A percentile compares a stretch with the other conserved stretches of the same genome.
Conservation (phyloP, 2,888 invertebrate species). For the Platypus cylindrus region DNA sequence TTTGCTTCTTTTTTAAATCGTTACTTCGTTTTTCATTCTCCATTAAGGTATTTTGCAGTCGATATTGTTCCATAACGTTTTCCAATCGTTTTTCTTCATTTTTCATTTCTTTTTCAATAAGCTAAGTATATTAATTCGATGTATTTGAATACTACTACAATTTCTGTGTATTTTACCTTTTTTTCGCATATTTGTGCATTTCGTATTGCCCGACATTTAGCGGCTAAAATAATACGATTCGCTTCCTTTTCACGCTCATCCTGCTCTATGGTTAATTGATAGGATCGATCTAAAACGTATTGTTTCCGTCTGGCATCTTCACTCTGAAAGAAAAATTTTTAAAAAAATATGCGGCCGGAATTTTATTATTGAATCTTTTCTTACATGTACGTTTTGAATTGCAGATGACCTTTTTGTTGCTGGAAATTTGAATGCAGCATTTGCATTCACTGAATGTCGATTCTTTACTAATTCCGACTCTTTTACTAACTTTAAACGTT, state of each 20-base stretch:
- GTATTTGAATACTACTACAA: too few species aligned
- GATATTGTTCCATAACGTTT: slow-evolving; percentile 57
- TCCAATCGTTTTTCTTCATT: slow-evolving; percentile 49
- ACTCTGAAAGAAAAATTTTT: too few species aligned
- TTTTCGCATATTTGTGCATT: slow-evolving; percentile 69
- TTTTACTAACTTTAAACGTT: too few species aligned
- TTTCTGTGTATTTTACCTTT: too few species aligned
- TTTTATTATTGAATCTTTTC: too few species aligned
- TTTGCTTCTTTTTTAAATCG: slow-evolving; percentile 25
- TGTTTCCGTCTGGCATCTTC: slow-evolving; percentile 38
- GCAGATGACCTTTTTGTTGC: too few species aligned
- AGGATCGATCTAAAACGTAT: slow-evolving; percentile 40
- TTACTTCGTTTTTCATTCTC: slow-evolving; percentile 40
- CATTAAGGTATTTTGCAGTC: slow-evolving; percentile 41
- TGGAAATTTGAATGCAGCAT: too few species aligned
- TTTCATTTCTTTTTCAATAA: slow-evolving; percentile 43
- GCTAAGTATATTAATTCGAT: too few species aligned
- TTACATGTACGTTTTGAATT: too few species aligned
- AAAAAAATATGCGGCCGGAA: too few species aligned
- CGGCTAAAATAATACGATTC: slow-evolving; percentile 67
- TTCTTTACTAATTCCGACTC: too few species aligned
- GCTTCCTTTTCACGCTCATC: slow-evolving; percentile 57
- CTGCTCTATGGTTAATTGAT: slow-evolving; percentile 42
- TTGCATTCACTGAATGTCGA: too few species aligned
- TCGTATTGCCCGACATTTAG: slow-evolving; percentile 73